These are phyloP conservation scores for Cavia porcellus DNA, from an alignment of 2,113 vertebrate species.

Conservation along the genomic window DNA sequence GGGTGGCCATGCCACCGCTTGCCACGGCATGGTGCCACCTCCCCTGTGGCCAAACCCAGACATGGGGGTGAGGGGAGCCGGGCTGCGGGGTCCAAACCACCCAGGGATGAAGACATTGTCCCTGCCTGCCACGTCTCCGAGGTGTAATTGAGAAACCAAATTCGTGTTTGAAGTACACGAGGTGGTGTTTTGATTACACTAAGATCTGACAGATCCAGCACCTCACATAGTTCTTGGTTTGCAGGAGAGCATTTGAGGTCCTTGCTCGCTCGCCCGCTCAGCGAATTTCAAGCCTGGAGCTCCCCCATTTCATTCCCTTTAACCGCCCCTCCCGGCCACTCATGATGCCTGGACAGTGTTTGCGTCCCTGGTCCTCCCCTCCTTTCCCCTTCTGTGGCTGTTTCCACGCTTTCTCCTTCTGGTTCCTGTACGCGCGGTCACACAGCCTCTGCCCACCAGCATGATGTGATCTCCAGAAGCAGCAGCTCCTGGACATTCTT, in stretches of 20 bases:
- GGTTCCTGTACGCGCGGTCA: fast-evolving
- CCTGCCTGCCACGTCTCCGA: neutral
- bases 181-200: neutral
- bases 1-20: too few relatives aligned
- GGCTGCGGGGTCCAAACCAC: neutral
- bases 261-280: neutral
- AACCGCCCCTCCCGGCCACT: too few relatives aligned
- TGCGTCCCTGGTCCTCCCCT: neutral
- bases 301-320: fast-evolving
- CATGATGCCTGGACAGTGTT: neutral
- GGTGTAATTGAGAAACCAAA: neutral
- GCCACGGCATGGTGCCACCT: neutral
- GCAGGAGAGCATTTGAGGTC: neutral
- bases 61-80: neutral
- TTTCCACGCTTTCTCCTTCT: too few relatives aligned
- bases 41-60: neutral
- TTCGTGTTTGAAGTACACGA: too few relatives aligned
- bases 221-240: neutral
- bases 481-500: neutral
- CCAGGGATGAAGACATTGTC: fast-evolving
- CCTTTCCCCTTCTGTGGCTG: fast-evolving
- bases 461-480: neutral
- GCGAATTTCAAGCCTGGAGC: too few relatives aligned
- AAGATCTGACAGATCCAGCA: neutral
- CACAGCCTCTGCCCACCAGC: neutral